Percentiles rank a stretch among this genome's conserved stretches.
Evolutionary conservation across 2,888 invertebrate species (phyloP).

Genomic region (Drosophila putrida): DNA sequence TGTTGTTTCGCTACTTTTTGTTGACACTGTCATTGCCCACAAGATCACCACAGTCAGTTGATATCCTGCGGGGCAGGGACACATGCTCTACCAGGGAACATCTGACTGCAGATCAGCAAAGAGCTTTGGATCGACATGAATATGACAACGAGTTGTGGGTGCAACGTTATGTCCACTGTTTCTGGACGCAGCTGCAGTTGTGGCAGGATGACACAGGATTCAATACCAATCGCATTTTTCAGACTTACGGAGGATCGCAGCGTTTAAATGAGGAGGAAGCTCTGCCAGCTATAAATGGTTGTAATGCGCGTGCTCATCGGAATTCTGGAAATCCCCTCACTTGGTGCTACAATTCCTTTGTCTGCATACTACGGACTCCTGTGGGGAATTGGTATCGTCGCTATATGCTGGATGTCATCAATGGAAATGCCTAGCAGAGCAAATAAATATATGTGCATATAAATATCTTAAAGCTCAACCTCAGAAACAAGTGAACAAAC

Average conservation of each 20-base stretch:
- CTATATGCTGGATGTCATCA: constrained; percentile 48
- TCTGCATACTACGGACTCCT: constrained; percentile 38
- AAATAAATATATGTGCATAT: background rate
- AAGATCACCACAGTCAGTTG: constrained; percentile 13
- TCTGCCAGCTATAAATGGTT: constrained; percentile 27
- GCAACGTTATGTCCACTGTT: constrained; percentile 39
- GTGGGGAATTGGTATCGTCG: constrained; percentile 52
- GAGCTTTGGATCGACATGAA: constrained; percentile 30
- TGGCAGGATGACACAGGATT: constrained; percentile 42
- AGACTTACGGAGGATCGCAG: constrained; percentile 29
- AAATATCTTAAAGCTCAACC: no score
- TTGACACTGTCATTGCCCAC: background rate
- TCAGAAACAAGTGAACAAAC: no score
- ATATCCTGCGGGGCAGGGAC: constrained; percentile 24
- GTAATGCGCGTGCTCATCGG: constrained; percentile 23
- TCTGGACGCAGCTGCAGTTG: constrained; percentile 38
- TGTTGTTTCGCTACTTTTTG: background rate
- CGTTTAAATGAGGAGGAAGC: constrained; percentile 32
- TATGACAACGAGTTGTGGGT: constrained; percentile 25
- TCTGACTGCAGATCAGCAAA: constrained; percentile 13
- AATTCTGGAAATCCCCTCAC: background rate
- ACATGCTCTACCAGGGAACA: constrained; percentile 23
- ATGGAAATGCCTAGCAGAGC: constrained; percentile 32
- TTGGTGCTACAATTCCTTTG: constrained; percentile 41
- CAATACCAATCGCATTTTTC: constrained; percentile 24